Evolutionary conservation across 2,113 vertebrate species (phyloP), one percentile per base, ranked within the genome.

Genomic region (Brienomyrus longianalis): DNA sequence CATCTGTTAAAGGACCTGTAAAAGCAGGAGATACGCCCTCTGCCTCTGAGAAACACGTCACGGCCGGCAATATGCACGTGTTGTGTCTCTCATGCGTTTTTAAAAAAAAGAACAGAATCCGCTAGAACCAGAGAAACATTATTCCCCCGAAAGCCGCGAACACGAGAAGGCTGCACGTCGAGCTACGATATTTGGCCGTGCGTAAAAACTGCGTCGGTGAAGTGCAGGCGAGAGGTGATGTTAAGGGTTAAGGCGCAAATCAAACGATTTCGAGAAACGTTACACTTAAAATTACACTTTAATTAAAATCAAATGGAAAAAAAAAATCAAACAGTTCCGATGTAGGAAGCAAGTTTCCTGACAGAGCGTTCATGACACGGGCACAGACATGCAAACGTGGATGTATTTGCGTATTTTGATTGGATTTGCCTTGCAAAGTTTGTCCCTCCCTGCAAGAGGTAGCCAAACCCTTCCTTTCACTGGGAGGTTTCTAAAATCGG

Each of bases 341-440:
- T 27, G 59, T 23, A 62, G 59, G 39, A 52, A 51, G 8, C 1
- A 48, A 86, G 19, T 15, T 31, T 15, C 23, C 11, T 52, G 27
- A 90, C 89, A 52, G 2, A 2, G 39, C 59, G n/a, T 66, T 2
- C 59, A 7, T n/a, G 31, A 27, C 6, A 54, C 48, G 86, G 59
- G 15, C 19, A 59, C 31, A 56, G 74, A 47, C 77, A 83, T 43
- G 35, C 88, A 91, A 90, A 13, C 77, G 90, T 52, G 21, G 91
- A 91, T 88, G 92, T 86, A 91, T 94, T 95, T 93, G 91, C 92
- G 90, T 93, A 27, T 86, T 88, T 87, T 91, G 90, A 88, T 62
- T 48, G 87, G 48, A 95, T 96, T 95, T 95, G 93, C 94, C 92
- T 94, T 93, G 94, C 95, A 95, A 96, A 95, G 91, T 43, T 74